Conservation (phyloP, 2,888 invertebrate species). For the Phrixothrix hirtus region DNA sequence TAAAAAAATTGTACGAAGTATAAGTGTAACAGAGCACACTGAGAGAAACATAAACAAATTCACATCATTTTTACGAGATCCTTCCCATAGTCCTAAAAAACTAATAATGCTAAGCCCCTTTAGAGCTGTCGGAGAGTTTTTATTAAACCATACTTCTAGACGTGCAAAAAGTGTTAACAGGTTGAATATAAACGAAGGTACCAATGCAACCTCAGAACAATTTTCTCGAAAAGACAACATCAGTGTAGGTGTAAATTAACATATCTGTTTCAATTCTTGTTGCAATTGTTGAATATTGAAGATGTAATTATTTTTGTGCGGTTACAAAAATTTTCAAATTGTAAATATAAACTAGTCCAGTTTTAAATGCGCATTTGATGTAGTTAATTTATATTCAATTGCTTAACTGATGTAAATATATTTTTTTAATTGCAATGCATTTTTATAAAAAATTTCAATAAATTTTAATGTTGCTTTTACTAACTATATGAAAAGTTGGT, state of each 20-base stretch:
- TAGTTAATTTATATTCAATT: neutral
- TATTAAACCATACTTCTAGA: conserved; percentile 45
- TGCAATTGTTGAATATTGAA: too few relatives aligned
- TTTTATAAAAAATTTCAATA: too few relatives aligned
- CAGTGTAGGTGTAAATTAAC: neutral
- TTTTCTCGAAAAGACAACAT: neutral
- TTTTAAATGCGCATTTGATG: too few relatives aligned
- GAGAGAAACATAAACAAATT: conserved; percentile 9
- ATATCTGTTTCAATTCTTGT: too few relatives aligned
- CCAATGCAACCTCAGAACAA: conserved; percentile 2
- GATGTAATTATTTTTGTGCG: too few relatives aligned
- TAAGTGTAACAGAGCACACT: conserved; percentile 7
- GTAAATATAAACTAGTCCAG: too few relatives aligned
- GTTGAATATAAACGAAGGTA: conserved; percentile 43
- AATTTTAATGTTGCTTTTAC: too few relatives aligned
- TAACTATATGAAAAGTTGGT: too few relatives aligned
- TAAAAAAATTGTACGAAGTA: conserved; percentile 12
- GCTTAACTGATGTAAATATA: neutral
- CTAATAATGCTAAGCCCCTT: conserved; percentile 53
- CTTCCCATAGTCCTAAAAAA: conserved; percentile 44
- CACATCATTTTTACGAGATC: conserved; percentile 13
- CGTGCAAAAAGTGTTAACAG: conserved; percentile 50
- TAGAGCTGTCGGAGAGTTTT: conserved; percentile 55
- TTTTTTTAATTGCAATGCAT: too few relatives aligned
- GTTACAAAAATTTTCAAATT: too few relatives aligned